Base-by-base conservation (phyloP, 2,888 invertebrate species). In the Pemphredon lugubris region DNA sequence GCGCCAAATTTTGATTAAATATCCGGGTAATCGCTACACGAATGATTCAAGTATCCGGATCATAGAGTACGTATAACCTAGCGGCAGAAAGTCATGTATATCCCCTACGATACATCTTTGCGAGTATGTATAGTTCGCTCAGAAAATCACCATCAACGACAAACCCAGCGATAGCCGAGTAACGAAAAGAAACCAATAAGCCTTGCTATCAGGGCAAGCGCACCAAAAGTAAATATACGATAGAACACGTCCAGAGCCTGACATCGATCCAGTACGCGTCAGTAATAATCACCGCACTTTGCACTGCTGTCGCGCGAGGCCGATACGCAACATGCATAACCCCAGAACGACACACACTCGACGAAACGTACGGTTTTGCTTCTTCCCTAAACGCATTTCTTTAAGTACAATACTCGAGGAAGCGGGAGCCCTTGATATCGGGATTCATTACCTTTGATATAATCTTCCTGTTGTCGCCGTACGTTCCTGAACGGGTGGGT, bases 401-500 rank as follows among this genome's bases (percentile, higher is more conserved):
- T 2, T 13, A 11, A n/a, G 11, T n/a, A 9, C 16, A 6, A 13
- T 7, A 4, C 6, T 2, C 21, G 16, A 5, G 13, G 11, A 20
- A 16, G 20, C 20, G 14, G 13, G 14, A n/a, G n/a, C n/a, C n/a
- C n/a, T n/a, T n/a, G n/a, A n/a, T n/a, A n/a, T n/a, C n/a, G 5
- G 23, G 32, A 48, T 11, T 11, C n/a, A n/a, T n/a, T 78, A 78
- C 79, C 78, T 78, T 73, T 50, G 18, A 18, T 40, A 55, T 76
- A 53, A 60, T 59, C 50, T 73, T 72, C 58, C 51, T 70, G 66
- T 68, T 79, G 78, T 81, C 65, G 86, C 83, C 84, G 82, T 78
- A 67, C 77, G 84, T 87, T 87, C 84, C 87, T 84, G 86, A 88
- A 85, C 84, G 86, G 85, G 80, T 57, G 76, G 68, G 48, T 73